Percentiles rank a stretch among this genome's conserved stretches.
Evolutionary conservation across 1,140 invertebrate genomes (phyloP).

Genomic region (Tyrophagus putrescentiae): DNA sequence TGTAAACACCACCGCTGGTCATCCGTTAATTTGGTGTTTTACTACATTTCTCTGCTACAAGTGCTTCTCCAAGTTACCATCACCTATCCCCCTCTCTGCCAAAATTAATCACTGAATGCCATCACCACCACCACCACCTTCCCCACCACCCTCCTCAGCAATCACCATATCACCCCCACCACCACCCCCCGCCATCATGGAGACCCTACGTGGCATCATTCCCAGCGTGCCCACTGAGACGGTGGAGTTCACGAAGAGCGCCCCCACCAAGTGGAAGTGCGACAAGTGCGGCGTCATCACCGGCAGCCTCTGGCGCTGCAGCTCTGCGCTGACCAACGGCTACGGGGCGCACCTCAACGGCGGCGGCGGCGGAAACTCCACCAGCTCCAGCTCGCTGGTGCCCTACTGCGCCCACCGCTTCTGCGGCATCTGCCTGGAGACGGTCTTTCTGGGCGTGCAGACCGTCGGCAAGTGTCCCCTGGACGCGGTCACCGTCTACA

Average conservation of each 20-base stretch:
- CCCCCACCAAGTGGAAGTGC: conserved; percentile 14
- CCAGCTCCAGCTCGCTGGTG: neutral
- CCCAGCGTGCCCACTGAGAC: conserved; percentile 12
- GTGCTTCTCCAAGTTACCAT: too few relatives aligned
- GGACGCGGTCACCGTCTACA: conserved; percentile 1
- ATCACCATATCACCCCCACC: too few relatives aligned
- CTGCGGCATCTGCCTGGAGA: conserved; percentile 14
- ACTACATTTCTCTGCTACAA: too few relatives aligned
- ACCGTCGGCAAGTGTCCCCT: conserved; percentile 9
- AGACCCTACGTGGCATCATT: conserved; percentile 16
- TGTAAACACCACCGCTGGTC: too few relatives aligned
- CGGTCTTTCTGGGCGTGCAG: conserved; percentile 3
- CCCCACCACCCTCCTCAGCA: too few relatives aligned
- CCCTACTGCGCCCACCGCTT: conserved; percentile 10
- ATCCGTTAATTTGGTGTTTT: too few relatives aligned
- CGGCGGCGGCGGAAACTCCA: neutral
- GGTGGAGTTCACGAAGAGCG: conserved; percentile 6
- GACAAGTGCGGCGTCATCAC: conserved; percentile 16
- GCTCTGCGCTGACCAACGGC: neutral
- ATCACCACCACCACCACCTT: too few relatives aligned
- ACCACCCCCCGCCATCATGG: too few relatives aligned
- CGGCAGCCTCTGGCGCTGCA: conserved; percentile 1
- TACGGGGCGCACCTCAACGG: neutral
- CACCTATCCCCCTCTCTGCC: too few relatives aligned
- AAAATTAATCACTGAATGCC: too few relatives aligned